Percentiles rank a stretch among this genome's conserved stretches.
These are phyloP conservation scores for Drosophila albomicans DNA, from an alignment of 1,140 invertebrate species.

Conservation along the genomic window DNA sequence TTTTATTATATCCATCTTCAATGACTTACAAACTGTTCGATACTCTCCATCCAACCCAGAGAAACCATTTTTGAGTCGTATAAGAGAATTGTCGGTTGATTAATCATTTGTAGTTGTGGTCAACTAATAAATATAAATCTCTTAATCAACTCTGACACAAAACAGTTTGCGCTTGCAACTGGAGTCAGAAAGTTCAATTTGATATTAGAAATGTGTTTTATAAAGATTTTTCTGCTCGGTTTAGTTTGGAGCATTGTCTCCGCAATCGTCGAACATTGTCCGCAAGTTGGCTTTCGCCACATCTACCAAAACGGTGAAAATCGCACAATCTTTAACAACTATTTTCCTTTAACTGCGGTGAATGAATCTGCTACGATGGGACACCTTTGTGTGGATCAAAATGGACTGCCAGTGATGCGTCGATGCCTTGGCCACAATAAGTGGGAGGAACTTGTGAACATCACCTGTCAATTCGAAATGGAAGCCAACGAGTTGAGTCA, in stretches of 20 bases:
- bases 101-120: neutral
- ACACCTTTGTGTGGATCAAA: slow-evolving; percentile 10
- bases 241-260: neutral
- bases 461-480: slow-evolving; percentile 2
- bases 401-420: slow-evolving; percentile 16
- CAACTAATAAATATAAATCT: neutral
- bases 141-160: neutral
- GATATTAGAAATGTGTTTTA: slow-evolving; percentile 2
- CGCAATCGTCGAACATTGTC: neutral
- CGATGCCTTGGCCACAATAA: neutral
- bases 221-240: neutral
- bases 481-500: neutral
- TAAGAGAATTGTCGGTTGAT: neutral
- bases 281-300: neutral
- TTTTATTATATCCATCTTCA: neutral
- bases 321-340: neutral
- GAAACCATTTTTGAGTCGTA: neutral
- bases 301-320: neutral
- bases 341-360: neutral
- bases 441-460: slow-evolving; percentile 17
- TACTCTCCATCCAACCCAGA: neutral
- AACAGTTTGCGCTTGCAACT: neutral
- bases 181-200: neutral
- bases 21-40: neutral
- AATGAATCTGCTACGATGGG: slow-evolving; percentile 8